Base-by-base conservation (phyloP, 2,797 vertebrate species). In the Bradypodion ventrale region DNA sequence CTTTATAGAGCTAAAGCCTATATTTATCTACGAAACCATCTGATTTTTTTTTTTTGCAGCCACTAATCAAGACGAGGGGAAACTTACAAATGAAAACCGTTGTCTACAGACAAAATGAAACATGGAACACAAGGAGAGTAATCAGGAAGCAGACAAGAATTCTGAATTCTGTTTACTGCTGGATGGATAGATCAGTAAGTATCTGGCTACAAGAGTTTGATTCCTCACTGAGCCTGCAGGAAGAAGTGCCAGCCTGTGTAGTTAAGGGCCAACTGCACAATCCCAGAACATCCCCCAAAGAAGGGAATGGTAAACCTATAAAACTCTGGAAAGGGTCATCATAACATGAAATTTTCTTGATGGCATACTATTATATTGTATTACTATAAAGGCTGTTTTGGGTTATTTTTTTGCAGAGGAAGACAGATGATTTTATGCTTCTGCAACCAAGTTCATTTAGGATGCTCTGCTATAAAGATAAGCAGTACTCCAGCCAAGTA, bases 1-100 rank as follows among this genome's bases (percentile, higher is more conserved):
- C 72, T 68, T 42, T 70, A 77, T 32, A 29, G 76, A 70, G 76
- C 78, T 27, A 89, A 89, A 44, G 86, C 52, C 49, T 8, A 0
- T 84, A 75, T 72, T 91, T 89, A 87, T 91, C 85, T 91, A 60
- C 66, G 21, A 81, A 90, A 70, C 16, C 56, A 84, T 77, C 86
- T 88, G 35, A 88, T 91, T 90, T 90, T 79, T 86, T 90, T 79
- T 86, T 87, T 92, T 88, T 88, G 77, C 37, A 85, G 52, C 69
- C 37, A 75, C 87, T 85, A 87, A 62, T 84, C 49, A 62, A 32
- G 23, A 88, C 75, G 76, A 77, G 87, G 87, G 83, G 85, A 78
- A 82, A 91, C 65, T 78, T 73, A 65, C 84, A 44, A 77, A 90
- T 86, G 37, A 1, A 87, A 88, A 66, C 1, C 1, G 7, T 79